Conservation (phyloP, 2,888 invertebrate species). For the Caenorhabditis sp. region DNA sequence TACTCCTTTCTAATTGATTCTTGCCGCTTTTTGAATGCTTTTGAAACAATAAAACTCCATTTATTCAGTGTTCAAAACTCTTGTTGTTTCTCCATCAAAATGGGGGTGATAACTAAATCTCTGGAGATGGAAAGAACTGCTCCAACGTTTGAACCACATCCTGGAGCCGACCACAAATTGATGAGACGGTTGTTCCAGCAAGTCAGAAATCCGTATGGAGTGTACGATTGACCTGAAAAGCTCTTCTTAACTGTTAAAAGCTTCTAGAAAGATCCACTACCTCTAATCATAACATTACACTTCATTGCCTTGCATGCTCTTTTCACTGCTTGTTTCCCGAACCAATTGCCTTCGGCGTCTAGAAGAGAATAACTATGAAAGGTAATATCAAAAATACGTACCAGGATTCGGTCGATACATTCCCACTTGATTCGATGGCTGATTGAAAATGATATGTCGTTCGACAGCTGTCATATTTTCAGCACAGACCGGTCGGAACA, state of each 20-base stretch:
- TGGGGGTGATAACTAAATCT: slow-evolving; percentile 58
- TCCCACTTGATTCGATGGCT: slow-evolving; percentile 60
- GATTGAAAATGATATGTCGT: slow-evolving; percentile 67
- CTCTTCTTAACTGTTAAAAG: background rate
- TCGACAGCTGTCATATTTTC: slow-evolving; percentile 55
- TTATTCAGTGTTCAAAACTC: background rate
- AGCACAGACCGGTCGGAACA: slow-evolving; percentile 55
- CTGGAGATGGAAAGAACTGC: slow-evolving; percentile 62
- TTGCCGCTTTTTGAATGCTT: background rate
- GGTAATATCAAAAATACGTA: background rate
- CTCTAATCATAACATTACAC: slow-evolving; percentile 64
- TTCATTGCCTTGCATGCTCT: slow-evolving; percentile 57
- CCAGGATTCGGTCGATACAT: slow-evolving; percentile 67
- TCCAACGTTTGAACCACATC: slow-evolving; percentile 46
- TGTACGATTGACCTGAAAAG: slow-evolving; percentile 53
- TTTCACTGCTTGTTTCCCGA: slow-evolving; percentile 63
- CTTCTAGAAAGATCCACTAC: slow-evolving; percentile 5
- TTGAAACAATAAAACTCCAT: too few relatives aligned
- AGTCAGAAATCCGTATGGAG: slow-evolving; percentile 64
- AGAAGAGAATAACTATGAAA: slow-evolving; percentile 3
- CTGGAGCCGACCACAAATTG: slow-evolving; percentile 69
- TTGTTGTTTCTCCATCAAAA: slow-evolving; percentile 61
- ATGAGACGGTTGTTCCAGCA: slow-evolving; percentile 67
- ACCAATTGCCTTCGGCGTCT: slow-evolving; percentile 64
- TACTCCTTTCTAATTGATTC: slow-evolving; percentile 64